phyloP scores from a whole-genome alignment of 2,113 vertebrate species.

The Daboia siamensis region DNA sequence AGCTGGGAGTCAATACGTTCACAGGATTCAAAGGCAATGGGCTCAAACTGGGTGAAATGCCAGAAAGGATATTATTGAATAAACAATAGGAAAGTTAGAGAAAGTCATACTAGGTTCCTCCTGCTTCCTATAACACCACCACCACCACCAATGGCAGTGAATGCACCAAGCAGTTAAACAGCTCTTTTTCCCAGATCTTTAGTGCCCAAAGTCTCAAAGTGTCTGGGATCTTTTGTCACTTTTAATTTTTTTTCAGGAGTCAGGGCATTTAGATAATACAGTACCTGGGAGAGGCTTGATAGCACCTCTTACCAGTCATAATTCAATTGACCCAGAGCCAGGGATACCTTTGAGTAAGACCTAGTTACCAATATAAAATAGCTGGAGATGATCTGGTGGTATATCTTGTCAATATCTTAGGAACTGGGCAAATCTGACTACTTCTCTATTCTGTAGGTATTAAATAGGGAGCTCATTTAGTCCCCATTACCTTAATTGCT shows the following conservation, averaged over 20 bases:
- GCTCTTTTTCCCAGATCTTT: not conserved
- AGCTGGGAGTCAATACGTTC: not conserved
- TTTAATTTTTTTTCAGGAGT: not conserved
- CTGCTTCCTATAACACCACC: not conserved
- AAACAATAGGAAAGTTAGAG: not conserved
- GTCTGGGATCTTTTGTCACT: not conserved
- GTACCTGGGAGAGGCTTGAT: not conserved
- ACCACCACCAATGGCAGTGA: not conserved
- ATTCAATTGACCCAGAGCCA: not conserved
- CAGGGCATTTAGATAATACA: not conserved
- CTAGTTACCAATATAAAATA: not conserved
- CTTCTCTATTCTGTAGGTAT: not conserved
- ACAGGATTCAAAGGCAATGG: not conserved
- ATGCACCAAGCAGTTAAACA: not conserved
- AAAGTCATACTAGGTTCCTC: not conserved
- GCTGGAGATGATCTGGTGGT: not conserved
- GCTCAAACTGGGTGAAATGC: not conserved
- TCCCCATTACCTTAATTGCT: not conserved
- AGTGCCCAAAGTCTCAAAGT: not conserved
- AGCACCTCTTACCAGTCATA: not conserved
- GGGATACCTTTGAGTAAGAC: not conserved
- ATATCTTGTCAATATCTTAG: not conserved
- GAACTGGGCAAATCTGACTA: not conserved
- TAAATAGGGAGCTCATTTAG: not conserved
- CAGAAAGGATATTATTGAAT: not conserved